These are phyloP conservation scores for Caenorhabditis doughertyi DNA, from an alignment of 2,888 invertebrate species.

Conservation along the genomic window DNA sequence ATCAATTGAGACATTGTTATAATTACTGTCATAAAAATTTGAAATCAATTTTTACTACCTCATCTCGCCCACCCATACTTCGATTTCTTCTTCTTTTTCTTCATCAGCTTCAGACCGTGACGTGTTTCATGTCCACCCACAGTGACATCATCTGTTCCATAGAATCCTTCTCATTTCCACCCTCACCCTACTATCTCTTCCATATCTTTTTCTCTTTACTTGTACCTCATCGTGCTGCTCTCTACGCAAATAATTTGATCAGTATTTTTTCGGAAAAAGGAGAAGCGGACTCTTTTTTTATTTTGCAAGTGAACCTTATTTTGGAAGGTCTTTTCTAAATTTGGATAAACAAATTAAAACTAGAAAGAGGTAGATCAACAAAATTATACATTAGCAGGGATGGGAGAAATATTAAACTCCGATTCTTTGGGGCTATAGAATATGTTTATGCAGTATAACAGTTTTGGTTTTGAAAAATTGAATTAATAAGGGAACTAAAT, in stretches of 20 bases:
- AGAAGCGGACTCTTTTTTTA: not conserved
- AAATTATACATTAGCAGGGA: too few relatives aligned
- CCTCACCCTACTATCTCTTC: conserved; percentile 31
- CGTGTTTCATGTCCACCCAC: conserved; percentile 37
- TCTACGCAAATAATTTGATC: conserved; percentile 36
- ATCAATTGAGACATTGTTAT: not conserved
- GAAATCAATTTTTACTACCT: not conserved
- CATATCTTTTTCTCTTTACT: conserved; percentile 26
- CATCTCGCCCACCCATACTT: too few relatives aligned
- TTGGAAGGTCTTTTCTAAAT: not conserved
- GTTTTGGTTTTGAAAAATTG: too few relatives aligned
- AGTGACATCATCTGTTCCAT: conserved; percentile 37
- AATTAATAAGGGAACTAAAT: too few relatives aligned
- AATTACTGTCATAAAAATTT: not conserved
- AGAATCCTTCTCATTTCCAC: conserved; percentile 15
- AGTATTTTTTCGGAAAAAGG: conserved; percentile 20
- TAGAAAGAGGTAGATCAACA: not conserved
- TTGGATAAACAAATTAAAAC: not conserved
- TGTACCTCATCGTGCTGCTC: conserved; percentile 21
- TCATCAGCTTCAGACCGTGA: conserved; percentile 26
- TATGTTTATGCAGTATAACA: too few relatives aligned
- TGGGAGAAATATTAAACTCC: too few relatives aligned
- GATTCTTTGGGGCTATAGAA: too few relatives aligned
- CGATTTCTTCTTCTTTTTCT: not conserved
- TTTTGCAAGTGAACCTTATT: conserved; percentile 6